Evolutionary conservation across 2,888 invertebrate species (phyloP), one percentile per base, ranked within the genome.

Genomic region (Aporophyla nigra): DNA sequence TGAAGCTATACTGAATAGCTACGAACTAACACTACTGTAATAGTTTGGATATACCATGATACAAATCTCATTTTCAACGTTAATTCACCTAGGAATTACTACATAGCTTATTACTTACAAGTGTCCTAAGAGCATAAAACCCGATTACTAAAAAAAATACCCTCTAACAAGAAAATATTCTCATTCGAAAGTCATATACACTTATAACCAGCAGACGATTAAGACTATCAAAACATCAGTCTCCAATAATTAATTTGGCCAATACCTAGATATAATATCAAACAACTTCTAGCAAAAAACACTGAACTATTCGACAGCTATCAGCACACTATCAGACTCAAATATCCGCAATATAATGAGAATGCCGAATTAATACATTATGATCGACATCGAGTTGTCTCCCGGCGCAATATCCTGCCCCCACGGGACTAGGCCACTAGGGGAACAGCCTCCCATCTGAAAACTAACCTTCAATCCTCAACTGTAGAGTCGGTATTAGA

Each of bases 301-400:
- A 40, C 27, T 21, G 19, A 46, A 70, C 75, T 76, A 74, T 80
- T 51, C 12, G 33, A 5, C 27, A 82, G 54, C 69, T 78, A 82
- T 85, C 63, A 58, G 58, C 72, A 75, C 71, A 83, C 85, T 84
- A 85, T 87, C 84, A 83, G 77, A 73, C 75, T 69, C 82, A 82
- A 90, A 90, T 90, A 90, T 90, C 90, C 89, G 90, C 83, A 33
- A 51, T 49, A 66, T 82, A 85, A 90, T 86, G 91, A 89, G 89
- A 88, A 87, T 80, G 78, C 71, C 65, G 81, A 77, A 84, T 80
- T 88, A 88, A 89, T 81, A 84, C 86, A 79, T 78, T 85, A 84
- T 88, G 71, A 78, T 84, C 80, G 75, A 49, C 78, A 68, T 79
- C 63, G 76, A 66, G 68, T 68, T 86, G 84, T 65, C 74, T 61